Percentiles rank a stretch among this genome's conserved stretches.
Conservation (phyloP, 2,888 invertebrate species). For the Siphonodentalium dalli region DNA sequence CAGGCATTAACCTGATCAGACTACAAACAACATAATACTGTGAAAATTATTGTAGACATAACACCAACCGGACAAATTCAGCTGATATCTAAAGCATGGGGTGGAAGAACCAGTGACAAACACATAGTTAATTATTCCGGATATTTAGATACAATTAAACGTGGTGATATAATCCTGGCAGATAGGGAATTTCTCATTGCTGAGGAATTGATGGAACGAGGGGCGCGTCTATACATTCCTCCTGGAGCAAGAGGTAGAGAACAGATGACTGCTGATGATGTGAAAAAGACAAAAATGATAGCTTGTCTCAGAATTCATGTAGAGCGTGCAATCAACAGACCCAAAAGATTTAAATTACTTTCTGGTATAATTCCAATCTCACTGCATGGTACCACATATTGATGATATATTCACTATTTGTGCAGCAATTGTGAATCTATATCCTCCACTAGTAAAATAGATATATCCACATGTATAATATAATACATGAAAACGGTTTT, state of each 20-base stretch:
- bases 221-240: slow-evolving; percentile 20
- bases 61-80: slow-evolving; percentile 27
- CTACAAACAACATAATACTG: slow-evolving; percentile 30
- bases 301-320: slow-evolving; percentile 25
- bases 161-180: slow-evolving; percentile 28
- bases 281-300: slow-evolving; percentile 9
- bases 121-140: slow-evolving; percentile 20
- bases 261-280: slow-evolving; percentile 12
- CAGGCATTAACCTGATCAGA: slow-evolving; percentile 21
- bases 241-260: slow-evolving; percentile 1
- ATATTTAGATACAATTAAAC: slow-evolving; percentile 16
- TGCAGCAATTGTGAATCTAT: no score
- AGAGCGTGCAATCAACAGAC: no score
- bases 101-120: slow-evolving; percentile 29
- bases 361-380: no score
- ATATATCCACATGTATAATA: no score
- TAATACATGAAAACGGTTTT: no score
- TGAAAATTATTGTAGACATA: slow-evolving; percentile 27
- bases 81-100: slow-evolving; percentile 22
- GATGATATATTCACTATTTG: no score
- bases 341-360: no score
- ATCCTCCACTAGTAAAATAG: no score
- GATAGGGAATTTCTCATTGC: slow-evolving; percentile 27
- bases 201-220: slow-evolving; percentile 9
- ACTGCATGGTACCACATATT: no score